Percentiles rank a stretch among this genome's conserved stretches.
Conservation (phyloP, 2,888 invertebrate species). For the Caenorhabditis drosophilae region DNA sequence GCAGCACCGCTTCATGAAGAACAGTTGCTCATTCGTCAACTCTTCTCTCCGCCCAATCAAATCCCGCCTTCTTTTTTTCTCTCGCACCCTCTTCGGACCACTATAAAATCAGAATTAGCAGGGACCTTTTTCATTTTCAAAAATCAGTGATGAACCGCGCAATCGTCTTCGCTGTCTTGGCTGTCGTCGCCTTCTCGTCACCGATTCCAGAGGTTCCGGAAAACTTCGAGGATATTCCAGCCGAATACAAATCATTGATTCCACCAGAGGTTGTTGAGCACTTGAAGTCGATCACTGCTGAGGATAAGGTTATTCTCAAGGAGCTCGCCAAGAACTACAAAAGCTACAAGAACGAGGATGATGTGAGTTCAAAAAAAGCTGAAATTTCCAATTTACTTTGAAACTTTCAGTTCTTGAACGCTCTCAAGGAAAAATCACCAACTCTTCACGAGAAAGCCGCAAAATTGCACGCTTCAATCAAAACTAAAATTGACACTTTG, state of each 20-base stretch:
- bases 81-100: too few species aligned
- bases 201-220: conserved; percentile 49
- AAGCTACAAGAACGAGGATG: conserved; percentile 52
- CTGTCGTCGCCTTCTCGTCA: conserved; percentile 41
- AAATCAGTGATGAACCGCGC: conserved; percentile 40
- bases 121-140: too few species aligned
- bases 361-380: conserved; percentile 19
- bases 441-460: conserved; percentile 60
- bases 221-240: conserved; percentile 60
- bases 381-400: neutral
- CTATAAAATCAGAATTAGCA: too few species aligned
- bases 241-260: conserved; percentile 61
- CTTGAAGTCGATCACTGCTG: conserved; percentile 61
- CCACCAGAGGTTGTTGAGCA: conserved; percentile 65
- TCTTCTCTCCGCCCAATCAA: neutral
- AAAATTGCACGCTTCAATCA: conserved; percentile 54
- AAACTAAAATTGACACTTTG: conserved; percentile 56
- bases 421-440: conserved; percentile 62
- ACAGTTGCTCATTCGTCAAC: too few species aligned
- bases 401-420: conserved; percentile 52
- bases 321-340: conserved; percentile 57
- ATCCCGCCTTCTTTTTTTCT: too few species aligned
- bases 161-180: conserved; percentile 38
- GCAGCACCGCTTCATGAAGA: too few species aligned
- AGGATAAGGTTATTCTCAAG: conserved; percentile 62